These are phyloP conservation scores for Cheilosia vulpina DNA, from an alignment of 2,888 invertebrate genomes.

Conservation along the genomic window DNA sequence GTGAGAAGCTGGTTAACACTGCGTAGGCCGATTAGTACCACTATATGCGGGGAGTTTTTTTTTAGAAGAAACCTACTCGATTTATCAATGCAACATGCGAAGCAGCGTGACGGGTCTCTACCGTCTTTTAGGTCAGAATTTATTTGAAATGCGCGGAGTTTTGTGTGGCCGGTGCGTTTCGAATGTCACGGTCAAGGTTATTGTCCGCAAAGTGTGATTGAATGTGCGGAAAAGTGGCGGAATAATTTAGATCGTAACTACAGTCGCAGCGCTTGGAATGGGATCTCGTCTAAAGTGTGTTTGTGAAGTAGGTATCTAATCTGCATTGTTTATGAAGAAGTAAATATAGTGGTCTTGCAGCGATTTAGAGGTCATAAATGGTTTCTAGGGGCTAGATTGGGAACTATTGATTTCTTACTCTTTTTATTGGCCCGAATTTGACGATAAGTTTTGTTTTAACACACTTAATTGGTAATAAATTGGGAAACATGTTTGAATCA, in stretches of 20 bases:
- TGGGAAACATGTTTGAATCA: not conserved
- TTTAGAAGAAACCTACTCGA: slow-evolving; percentile 20
- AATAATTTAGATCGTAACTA: not conserved
- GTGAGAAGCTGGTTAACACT: slow-evolving; percentile 1
- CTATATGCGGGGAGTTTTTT: not conserved
- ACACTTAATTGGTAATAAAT: slow-evolving; percentile 14
- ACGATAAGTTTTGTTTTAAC: not conserved
- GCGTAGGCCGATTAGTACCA: slow-evolving; percentile 2
- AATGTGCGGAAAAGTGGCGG: not conserved
- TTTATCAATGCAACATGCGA: slow-evolving; percentile 15
- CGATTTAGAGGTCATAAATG: not conserved
- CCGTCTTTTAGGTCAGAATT: slow-evolving; percentile 36
- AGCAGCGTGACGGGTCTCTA: slow-evolving; percentile 6
- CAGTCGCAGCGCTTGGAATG: not conserved
- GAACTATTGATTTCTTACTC: not conserved
- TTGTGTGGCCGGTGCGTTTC: slow-evolving; percentile 3
- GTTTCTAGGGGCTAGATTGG: slow-evolving; percentile 1
- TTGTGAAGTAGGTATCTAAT: not conserved
- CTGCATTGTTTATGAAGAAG: slow-evolving; percentile 7
- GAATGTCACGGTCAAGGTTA: slow-evolving; percentile 53
- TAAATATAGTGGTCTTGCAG: not conserved
- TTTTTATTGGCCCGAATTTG: not conserved
- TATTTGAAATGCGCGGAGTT: slow-evolving; percentile 23
- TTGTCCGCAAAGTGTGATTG: not conserved
- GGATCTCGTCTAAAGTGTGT: no score